Evolutionary conservation across 2,113 vertebrate species (phyloP).

Genomic region (Hippocampus abdominalis): DNA sequence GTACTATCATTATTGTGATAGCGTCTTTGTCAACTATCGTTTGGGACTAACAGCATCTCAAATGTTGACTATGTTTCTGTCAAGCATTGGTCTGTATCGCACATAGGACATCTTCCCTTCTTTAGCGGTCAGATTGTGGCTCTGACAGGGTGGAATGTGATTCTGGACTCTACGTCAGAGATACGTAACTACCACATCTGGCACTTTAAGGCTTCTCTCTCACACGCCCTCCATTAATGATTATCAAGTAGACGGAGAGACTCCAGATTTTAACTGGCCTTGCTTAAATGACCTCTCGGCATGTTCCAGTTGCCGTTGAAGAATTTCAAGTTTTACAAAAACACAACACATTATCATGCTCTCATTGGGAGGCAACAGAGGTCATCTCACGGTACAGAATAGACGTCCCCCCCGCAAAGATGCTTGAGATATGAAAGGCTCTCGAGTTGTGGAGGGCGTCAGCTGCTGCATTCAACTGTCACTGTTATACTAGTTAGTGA

Average conservation of each 20-base stretch:
- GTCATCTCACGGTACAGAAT: not conserved
- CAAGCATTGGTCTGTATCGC: conserved; percentile 18
- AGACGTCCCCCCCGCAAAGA: conserved; percentile 19
- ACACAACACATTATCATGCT: conserved; percentile 6
- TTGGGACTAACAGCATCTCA: too few species aligned
- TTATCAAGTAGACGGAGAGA: conserved; percentile 50
- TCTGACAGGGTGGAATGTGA: conserved; percentile 6
- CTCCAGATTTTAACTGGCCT: conserved; percentile 5
- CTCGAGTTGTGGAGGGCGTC: conserved; percentile 21
- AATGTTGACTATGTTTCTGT: not conserved
- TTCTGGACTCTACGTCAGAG: not conserved
- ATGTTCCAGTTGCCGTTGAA: conserved; percentile 1
- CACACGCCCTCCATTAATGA: conserved; percentile 58
- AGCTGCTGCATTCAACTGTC: conserved; percentile 8
- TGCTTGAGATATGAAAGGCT: conserved; percentile 15
- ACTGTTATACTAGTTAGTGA: conserved; percentile 6
- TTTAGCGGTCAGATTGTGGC: conserved; percentile 83
- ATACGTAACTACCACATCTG: conserved; percentile 36
- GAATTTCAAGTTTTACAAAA: conserved; percentile 13
- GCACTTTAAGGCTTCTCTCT: conserved; percentile 43
- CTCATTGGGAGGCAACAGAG: conserved; percentile 10
- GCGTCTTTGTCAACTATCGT: too few species aligned
- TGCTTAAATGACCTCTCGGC: conserved; percentile 7
- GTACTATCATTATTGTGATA: not conserved
- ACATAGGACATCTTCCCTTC: conserved; percentile 83